These are phyloP conservation scores for Fukomys damarensis DNA, from an alignment of 2,113 vertebrate genomes.

Conservation along the genomic window DNA sequence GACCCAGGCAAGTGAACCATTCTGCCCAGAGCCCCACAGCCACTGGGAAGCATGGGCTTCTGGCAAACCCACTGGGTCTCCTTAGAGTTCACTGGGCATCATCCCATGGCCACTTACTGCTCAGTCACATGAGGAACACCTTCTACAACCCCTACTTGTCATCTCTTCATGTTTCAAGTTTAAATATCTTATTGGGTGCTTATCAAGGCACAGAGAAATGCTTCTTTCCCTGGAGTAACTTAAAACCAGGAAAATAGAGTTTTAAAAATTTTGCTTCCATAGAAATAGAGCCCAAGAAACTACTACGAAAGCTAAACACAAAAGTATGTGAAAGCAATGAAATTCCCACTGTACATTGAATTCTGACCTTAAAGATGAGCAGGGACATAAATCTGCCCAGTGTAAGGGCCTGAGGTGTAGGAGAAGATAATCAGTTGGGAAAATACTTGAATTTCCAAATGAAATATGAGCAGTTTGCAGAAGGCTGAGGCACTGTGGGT, in stretches of 20 bases:
- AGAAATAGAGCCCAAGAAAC: constrained; percentile 18
- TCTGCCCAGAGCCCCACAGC: not conserved
- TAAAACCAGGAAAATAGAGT: not conserved
- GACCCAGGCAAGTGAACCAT: not conserved
- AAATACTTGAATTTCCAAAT: not conserved
- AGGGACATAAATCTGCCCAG: not conserved
- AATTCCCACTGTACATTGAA: not conserved
- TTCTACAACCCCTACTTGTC: not conserved
- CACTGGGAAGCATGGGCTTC: not conserved
- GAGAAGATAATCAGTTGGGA: not conserved
- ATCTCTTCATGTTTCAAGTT: not conserved
- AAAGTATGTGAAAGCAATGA: not conserved
- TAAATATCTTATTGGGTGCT: not conserved
- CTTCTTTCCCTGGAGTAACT: not conserved
- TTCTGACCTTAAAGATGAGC: not conserved
- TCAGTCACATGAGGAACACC: not conserved
- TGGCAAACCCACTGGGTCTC: not conserved
- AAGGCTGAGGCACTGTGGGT: not conserved
- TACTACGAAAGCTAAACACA: not conserved
- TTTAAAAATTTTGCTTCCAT: not conserved
- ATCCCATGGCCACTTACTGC: not conserved
- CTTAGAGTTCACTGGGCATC: not conserved
- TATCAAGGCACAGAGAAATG: not conserved
- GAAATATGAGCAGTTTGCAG: not conserved
- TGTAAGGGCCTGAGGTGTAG: not conserved